Base-by-base conservation (phyloP, 2,888 invertebrate species). In the Drosophila picticornis region DNA sequence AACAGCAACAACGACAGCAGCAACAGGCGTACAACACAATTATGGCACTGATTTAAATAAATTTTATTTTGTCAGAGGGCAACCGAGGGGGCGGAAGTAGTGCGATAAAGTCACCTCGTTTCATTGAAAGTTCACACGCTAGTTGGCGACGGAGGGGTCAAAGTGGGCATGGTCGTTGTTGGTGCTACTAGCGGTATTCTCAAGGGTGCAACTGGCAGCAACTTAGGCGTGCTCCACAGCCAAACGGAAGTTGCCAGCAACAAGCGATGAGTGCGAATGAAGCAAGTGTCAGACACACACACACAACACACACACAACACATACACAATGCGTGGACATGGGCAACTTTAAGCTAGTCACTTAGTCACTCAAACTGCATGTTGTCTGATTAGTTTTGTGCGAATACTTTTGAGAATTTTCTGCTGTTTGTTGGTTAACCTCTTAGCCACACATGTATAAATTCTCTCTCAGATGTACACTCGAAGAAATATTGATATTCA, bases 1-100 rank as follows among this genome's bases (percentile, higher is more conserved):
- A 2, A 36, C 46, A 66, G 29, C 58, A 68, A 65, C 9, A 25
- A 46, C 25, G 2, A 46, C 25, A 46, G 46, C 60, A 56, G 82
- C 82, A 86, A 82, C 78, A 88, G 78, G 88, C 86, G 59, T 48
- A 76, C 75, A 79, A 75, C 85, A 85, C 85, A 88, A 85, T 85
- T 85, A 85, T 85, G 83, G 85, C 79, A 72, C 66, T 79, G 85
- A 85, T 85, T 85, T 88, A 83, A 88, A 85, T 85, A 88, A 85
- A 85, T 88, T 85, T 70, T 61, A 77, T 81, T 75, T 81, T 52
- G 73, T 55, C 25, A 48, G n/a, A 48, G 19, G 51, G 50, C 43
- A 50, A 31, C 55, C 55, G 62, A 60, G 69, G 36, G 61, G 70
- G 58, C 72, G 55, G 36, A 25, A 77, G 16, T 25, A 25, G 16